Conservation (phyloP, 2,888 invertebrate genomes). For the Tenthredo distinguenda region DNA sequence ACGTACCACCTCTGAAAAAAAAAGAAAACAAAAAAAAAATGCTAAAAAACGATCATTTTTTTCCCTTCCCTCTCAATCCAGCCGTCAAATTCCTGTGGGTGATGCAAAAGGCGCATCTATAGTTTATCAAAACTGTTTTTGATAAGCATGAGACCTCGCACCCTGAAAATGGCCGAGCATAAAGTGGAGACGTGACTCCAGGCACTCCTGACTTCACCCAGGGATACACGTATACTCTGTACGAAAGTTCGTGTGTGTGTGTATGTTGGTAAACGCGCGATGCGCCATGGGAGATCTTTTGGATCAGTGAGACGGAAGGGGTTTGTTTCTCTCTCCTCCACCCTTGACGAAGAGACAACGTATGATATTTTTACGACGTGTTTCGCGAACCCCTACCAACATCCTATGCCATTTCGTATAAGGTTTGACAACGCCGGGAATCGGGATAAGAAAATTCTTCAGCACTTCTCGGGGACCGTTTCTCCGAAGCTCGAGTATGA, state of each 20-base stretch:
- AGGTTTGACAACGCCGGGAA: background rate
- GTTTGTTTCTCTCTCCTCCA: background rate
- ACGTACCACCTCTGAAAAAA: background rate
- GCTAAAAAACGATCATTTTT: background rate
- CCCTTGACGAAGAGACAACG: conserved; percentile 4
- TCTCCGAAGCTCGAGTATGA: background rate
- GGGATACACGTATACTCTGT: background rate
- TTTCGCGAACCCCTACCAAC: background rate
- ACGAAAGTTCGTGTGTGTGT: background rate
- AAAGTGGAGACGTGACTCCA: conserved; percentile 39
- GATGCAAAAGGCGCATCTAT: background rate
- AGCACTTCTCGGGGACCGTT: background rate
- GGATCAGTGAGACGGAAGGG: conserved; percentile 5
- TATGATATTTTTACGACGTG: conserved; percentile 29
- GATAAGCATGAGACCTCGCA: conserved; percentile 27
- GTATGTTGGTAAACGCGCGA: background rate
- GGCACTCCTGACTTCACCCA: background rate
- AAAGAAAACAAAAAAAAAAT: background rate
- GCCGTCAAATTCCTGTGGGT: background rate
- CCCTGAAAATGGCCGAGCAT: conserved; percentile 3
- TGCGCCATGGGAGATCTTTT: background rate
- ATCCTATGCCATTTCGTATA: conserved; percentile 7
- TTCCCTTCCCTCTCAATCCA: background rate
- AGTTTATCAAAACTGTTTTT: conserved; percentile 18
- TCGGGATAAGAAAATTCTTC: background rate